Percentiles rank a stretch among this genome's conserved stretches.
phyloP scores from a whole-genome alignment of 2,113 vertebrate genomes.

The Macquaria australasica region DNA sequence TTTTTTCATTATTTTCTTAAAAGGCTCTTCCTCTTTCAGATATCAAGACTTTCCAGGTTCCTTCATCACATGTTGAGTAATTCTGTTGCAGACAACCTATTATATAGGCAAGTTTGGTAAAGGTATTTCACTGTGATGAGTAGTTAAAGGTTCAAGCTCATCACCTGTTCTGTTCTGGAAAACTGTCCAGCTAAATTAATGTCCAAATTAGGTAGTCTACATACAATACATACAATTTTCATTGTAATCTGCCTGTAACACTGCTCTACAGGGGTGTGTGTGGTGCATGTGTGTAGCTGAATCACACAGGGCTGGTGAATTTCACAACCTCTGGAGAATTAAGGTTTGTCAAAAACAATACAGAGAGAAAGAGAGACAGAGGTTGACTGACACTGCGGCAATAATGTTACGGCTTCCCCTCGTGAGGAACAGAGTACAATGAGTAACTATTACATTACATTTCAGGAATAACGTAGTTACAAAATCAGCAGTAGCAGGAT shows the following conservation, averaged over 20 bases:
- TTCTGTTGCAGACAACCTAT: not conserved
- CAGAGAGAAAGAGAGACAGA: slow-evolving; percentile 29
- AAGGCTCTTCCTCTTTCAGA: slow-evolving; percentile 1
- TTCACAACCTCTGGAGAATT: slow-evolving; percentile 71
- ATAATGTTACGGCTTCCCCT: not conserved
- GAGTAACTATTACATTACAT: not conserved
- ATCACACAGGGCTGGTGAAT: slow-evolving; percentile 71
- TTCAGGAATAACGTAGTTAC: not conserved
- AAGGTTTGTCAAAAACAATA: slow-evolving; percentile 53
- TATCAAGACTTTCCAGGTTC: not conserved
- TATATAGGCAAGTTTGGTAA: too few relatives aligned
- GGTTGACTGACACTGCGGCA: slow-evolving; percentile 6
- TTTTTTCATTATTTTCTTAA: not conserved
- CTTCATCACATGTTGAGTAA: not conserved
- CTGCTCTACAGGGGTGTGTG: not conserved
- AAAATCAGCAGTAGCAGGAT: not conserved
- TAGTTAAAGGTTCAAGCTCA: too few relatives aligned
- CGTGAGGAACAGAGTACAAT: not conserved
- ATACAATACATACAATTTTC: not conserved
- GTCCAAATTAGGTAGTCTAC: not conserved
- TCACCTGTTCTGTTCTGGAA: too few relatives aligned
- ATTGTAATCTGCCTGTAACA: not conserved
- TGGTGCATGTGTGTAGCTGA: slow-evolving; percentile 16
- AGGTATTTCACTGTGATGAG: too few relatives aligned
- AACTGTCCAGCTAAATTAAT: not conserved